Conservation (phyloP, 2,113 vertebrate species). For the Pteronura brasiliensis region DNA sequence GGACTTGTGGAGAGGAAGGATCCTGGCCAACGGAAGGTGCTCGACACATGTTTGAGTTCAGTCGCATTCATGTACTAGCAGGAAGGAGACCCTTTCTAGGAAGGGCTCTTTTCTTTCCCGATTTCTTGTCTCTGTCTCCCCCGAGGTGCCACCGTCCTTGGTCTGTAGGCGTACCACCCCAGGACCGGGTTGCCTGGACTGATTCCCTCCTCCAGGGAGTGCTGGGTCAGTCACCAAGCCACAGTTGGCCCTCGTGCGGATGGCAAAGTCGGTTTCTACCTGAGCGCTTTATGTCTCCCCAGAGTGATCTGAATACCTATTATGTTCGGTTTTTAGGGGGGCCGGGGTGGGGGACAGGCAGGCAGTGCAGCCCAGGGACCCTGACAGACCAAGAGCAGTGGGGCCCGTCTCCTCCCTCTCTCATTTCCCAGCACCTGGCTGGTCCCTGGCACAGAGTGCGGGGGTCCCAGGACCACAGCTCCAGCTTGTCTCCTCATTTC, state of each 20-base stretch:
- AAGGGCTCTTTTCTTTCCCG: neutral
- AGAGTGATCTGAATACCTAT: neutral
- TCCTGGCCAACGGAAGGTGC: neutral
- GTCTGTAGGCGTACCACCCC: neutral
- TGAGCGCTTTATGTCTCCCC: neutral
- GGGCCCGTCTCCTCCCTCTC: neutral
- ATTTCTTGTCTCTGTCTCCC: neutral
- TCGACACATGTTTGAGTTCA: neutral
- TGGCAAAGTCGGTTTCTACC: neutral
- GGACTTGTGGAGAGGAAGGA: neutral
- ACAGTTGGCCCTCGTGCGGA: rapidly evolving
- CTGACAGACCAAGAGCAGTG: neutral
- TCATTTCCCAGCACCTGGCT: neutral
- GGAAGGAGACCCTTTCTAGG: neutral
- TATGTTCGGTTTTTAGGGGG: neutral
- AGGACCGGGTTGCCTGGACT: neutral
- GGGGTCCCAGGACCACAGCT: neutral
- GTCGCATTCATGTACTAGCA: neutral
- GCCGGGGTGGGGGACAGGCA: neutral
- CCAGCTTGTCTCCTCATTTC: neutral
- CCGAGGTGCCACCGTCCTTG: neutral
- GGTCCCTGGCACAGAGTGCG: neutral
- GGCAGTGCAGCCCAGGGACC: neutral
- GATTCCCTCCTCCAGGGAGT: rapidly evolving
- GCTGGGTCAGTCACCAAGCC: rapidly evolving